Evolutionary conservation across 64 coral and sea anemone species (phyloP).

Genomic region (Stichodactyla mertensii): DNA sequence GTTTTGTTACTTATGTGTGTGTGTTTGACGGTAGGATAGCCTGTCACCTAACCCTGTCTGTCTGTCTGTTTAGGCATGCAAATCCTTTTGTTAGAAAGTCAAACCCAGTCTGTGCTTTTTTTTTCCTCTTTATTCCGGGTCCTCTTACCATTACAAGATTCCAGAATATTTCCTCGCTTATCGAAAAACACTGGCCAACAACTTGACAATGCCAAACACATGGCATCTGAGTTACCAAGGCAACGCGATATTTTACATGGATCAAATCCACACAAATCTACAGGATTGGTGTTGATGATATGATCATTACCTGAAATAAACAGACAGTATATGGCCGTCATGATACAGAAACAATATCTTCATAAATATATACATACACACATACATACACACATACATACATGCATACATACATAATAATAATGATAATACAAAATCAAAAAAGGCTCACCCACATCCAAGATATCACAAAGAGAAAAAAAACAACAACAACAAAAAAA

Average conservation of each 20-base stretch:
- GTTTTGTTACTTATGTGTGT: no score
- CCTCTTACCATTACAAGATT: slow-evolving; percentile 55
- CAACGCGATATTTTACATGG: slow-evolving; percentile 77
- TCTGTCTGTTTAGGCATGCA: no score
- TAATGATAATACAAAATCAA: no score
- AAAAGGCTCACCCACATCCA: no score
- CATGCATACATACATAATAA: no score
- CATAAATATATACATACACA: no score
- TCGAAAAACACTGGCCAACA: slow-evolving; percentile 93
- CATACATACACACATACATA: no score
- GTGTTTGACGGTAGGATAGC: neutral
- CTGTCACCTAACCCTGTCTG: neutral
- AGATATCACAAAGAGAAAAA: no score
- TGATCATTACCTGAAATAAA: slow-evolving; percentile 38
- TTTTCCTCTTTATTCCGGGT: neutral
- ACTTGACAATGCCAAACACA: slow-evolving; percentile 66
- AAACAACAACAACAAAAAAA: no score
- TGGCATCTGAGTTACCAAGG: slow-evolving; percentile 46
- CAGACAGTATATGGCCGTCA: neutral
- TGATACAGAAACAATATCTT: neutral
- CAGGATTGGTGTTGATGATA: slow-evolving; percentile 56
- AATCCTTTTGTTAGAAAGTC: no score
- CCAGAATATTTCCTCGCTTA: slow-evolving; percentile 42
- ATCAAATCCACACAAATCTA: slow-evolving; percentile 68
- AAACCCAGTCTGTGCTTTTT: neutral